These are phyloP conservation scores for Pteruthius melanotis DNA, from an alignment of 2,113 vertebrate genomes.

Conservation along the genomic window DNA sequence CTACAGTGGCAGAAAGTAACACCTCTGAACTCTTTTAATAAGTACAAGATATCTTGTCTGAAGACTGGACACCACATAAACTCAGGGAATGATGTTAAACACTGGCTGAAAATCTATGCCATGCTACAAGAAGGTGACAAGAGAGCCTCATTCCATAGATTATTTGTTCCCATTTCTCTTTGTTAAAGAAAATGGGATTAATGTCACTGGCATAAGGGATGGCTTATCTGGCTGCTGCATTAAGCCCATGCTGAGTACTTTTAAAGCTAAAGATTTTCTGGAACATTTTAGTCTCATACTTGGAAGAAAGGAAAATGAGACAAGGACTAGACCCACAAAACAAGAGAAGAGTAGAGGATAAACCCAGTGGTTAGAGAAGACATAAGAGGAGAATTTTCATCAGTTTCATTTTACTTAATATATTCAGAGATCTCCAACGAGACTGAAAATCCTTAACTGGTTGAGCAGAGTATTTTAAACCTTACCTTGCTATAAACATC, in stretches of 20 bases:
- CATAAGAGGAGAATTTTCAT: background rate
- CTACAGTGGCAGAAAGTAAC: background rate
- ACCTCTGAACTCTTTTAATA: background rate
- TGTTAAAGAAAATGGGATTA: background rate
- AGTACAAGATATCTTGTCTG: background rate
- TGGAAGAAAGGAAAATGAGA: background rate
- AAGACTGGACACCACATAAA: background rate
- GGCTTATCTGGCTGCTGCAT: background rate
- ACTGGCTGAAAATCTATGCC: background rate
- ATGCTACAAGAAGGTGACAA: background rate
- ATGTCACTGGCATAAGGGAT: background rate
- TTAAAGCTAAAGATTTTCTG: background rate
- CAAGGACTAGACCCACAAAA: background rate
- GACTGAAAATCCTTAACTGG: background rate
- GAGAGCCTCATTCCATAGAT: background rate
- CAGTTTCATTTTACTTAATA: background rate
- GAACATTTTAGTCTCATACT: background rate
- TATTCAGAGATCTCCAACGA: background rate
- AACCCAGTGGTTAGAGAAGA: background rate
- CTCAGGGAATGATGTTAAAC: background rate
- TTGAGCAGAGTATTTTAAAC: background rate
- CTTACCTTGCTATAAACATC: background rate
- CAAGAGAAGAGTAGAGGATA: background rate
- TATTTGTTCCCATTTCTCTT: background rate
- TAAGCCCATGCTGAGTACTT: background rate